These are phyloP conservation scores for Platycercus adscitus DNA, from an alignment of 2,113 vertebrate genomes.

Conservation along the genomic window DNA sequence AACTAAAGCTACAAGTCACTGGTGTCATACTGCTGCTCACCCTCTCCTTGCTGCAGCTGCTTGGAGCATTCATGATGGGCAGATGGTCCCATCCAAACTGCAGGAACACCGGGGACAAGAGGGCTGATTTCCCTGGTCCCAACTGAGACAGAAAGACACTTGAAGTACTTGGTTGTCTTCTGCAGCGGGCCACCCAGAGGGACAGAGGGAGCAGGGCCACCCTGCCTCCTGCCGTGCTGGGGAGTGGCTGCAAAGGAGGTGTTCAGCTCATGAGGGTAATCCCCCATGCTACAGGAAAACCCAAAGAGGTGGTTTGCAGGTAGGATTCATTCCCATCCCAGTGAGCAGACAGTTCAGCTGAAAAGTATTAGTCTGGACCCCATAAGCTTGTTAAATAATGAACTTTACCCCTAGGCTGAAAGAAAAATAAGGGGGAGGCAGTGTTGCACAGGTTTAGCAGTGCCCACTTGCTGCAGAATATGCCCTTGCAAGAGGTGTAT, in stretches of 20 bases:
- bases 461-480: conserved; percentile 19
- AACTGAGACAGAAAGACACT: neutral
- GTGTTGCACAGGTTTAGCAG: conserved; percentile 7
- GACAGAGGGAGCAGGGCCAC: neutral
- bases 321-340: neutral
- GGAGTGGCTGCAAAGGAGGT: rapidly evolving
- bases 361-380: neutral
- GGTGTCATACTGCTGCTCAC: neutral
- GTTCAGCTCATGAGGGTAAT: neutral
- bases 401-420: neutral
- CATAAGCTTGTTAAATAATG: neutral
- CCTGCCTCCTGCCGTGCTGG: neutral
- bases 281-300: neutral
- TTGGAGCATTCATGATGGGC: neutral
- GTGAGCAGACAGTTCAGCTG: neutral
- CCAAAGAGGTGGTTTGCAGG: neutral
- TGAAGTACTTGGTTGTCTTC: neutral
- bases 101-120: neutral
- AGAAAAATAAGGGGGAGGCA: neutral
- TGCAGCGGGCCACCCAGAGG: rapidly evolving
- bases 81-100: neutral
- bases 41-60: neutral
- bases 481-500: neutral
- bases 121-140: neutral
- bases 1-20: neutral